A percentile compares a stretch with the other conserved stretches of the same genome.
phyloP scores from a whole-genome alignment of 2,797 vertebrate genomes.

The Stomatorhinus walkeri region DNA sequence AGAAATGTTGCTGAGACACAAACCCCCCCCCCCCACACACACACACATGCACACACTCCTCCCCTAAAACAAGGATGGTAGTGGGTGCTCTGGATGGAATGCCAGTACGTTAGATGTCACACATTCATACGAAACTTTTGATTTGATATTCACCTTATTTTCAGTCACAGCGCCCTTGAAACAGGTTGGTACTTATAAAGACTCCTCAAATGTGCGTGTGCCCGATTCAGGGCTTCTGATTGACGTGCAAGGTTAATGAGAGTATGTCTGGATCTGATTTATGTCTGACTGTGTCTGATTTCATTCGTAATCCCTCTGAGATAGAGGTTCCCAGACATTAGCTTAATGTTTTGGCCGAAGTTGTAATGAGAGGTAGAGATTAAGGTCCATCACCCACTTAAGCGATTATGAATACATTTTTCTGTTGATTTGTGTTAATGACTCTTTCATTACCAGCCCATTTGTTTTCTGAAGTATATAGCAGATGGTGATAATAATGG shows the following conservation, averaged over 20 bases:
- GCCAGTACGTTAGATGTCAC: background rate
- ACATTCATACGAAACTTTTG: background rate
- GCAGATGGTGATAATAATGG: background rate
- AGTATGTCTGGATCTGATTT: background rate
- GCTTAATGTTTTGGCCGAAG: background rate
- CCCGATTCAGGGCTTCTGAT: background rate
- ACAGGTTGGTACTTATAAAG: background rate
- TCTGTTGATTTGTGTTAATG: constrained; percentile 11
- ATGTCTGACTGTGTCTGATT: background rate
- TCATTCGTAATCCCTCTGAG: background rate
- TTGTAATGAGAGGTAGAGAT: background rate
- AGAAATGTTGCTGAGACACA: background rate
- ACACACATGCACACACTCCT: background rate
- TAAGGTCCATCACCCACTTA: background rate
- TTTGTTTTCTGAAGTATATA: constrained; percentile 9
- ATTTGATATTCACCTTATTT: background rate
- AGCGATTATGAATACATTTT: background rate
- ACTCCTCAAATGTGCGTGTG: background rate
- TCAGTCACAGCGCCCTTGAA: background rate
- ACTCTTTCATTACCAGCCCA: background rate
- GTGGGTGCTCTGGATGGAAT: background rate
- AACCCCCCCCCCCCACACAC: too few relatives aligned
- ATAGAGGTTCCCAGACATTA: background rate
- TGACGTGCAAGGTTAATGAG: constrained; percentile 3
- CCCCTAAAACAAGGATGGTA: background rate